phyloP scores from a whole-genome alignment of 2,797 vertebrate genomes.

The Leptatherina wallacei region DNA sequence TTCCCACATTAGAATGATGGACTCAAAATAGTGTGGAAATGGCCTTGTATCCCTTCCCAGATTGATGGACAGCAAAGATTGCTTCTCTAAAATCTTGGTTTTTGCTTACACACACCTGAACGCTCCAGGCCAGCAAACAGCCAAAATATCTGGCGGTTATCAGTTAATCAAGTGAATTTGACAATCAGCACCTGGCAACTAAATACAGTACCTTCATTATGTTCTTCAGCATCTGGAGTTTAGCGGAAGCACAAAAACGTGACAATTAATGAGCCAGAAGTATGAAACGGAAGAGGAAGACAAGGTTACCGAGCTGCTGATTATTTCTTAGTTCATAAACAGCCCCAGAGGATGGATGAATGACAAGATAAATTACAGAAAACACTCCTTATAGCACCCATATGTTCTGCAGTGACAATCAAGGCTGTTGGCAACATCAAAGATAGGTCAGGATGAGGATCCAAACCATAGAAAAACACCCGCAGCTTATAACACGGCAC shows the following conservation, averaged over 20 bases:
- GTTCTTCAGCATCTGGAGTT: slow-evolving; percentile 27
- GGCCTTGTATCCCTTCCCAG: too few species aligned
- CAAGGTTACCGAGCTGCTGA: slow-evolving; percentile 39
- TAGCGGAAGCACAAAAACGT: slow-evolving; percentile 18
- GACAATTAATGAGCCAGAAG: slow-evolving; percentile 32
- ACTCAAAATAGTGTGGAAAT: too few species aligned
- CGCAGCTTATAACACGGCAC: slow-evolving; percentile 9
- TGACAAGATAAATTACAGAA: slow-evolving; percentile 59
- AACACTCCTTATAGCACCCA: slow-evolving; percentile 48
- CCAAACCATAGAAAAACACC: slow-evolving; percentile 22
- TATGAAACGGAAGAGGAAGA: slow-evolving; percentile 33
- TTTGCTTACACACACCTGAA: too few species aligned
- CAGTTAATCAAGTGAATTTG: not conserved
- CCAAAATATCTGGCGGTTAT: not conserved
- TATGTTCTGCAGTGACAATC: slow-evolving; percentile 30
- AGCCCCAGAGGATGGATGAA: slow-evolving; percentile 56
- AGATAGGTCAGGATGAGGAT: slow-evolving; percentile 45
- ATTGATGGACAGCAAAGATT: too few species aligned
- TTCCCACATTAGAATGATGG: too few species aligned
- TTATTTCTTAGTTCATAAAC: slow-evolving; percentile 47
- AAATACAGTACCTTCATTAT: too few species aligned
- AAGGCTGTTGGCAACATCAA: slow-evolving; percentile 41
- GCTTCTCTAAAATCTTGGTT: too few species aligned
- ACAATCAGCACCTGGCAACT: not conserved
- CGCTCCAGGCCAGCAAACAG: not conserved